These are phyloP conservation scores for Opisthograptis luteolata DNA, from an alignment of 2,888 invertebrate species.

Conservation along the genomic window DNA sequence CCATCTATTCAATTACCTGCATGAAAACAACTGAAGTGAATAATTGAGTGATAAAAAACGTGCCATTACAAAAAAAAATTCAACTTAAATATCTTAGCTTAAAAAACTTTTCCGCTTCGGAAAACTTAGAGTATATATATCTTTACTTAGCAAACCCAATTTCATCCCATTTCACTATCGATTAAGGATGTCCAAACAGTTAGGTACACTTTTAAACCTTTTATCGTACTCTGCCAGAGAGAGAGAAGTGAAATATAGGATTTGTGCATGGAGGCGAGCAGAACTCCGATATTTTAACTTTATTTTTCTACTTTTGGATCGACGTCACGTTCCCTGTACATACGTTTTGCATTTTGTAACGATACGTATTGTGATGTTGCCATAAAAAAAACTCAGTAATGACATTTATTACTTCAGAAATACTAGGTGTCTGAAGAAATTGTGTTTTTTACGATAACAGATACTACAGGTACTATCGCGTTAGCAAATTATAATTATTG, in stretches of 20 bases:
- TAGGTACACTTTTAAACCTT: constrained; percentile 59
- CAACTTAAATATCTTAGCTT: too few species aligned
- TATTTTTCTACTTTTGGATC: constrained; percentile 31
- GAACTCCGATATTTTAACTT: constrained; percentile 28
- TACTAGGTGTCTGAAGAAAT: too few species aligned
- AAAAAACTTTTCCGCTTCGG: background rate
- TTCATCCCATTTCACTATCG: constrained; percentile 19
- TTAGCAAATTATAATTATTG: too few species aligned
- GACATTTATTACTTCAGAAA: too few species aligned
- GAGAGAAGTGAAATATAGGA: constrained; percentile 50
- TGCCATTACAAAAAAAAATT: background rate
- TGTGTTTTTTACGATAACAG: too few species aligned
- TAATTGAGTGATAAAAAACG: too few species aligned
- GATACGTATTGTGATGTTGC: background rate
- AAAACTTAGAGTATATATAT: constrained; percentile 5
- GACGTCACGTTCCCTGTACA: constrained; percentile 1
- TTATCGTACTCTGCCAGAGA: constrained; percentile 60
- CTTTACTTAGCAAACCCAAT: constrained; percentile 10
- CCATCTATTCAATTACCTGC: too few species aligned
- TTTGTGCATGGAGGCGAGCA: constrained; percentile 12
- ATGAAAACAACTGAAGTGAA: too few species aligned
- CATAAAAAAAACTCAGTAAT: background rate
- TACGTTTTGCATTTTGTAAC: background rate
- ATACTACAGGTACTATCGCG: too few species aligned
- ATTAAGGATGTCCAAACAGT: constrained; percentile 50